Base-by-base conservation (phyloP, 2,888 invertebrate genomes). In the Geophilus truncorum region DNA sequence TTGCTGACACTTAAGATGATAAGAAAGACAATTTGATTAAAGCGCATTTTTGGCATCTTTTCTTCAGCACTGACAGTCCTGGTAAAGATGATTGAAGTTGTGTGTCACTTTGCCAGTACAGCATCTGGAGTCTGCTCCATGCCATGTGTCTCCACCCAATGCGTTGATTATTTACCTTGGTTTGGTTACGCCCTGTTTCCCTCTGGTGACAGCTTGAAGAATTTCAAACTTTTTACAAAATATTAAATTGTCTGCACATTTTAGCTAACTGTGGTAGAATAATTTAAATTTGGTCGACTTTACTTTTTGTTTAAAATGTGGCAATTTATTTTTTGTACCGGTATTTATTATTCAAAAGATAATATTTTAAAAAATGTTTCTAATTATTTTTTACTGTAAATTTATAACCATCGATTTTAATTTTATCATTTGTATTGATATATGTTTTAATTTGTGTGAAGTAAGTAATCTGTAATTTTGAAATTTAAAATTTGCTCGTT, bases 101-200 rank as follows among this genome's bases (percentile, higher is more conserved):
- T 51, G 18, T 51, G 51, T 51, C 70, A 70, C 25, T 70, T 23
- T 25, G 70, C 28, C 70, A 23, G 45, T 45, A 45, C 45, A 45
- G 70, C 70, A 70, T 70, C 70, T 70, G 70, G 70, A 15, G 70
- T 70, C 70, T 70, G 70, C 70, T 70, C 70, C 70, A 70, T 28
- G 70, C 70, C 70, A 70, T 70, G 70, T 70, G 70, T 70, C 70
- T 70, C 51, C 70, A 28, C 70, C 70, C 70, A 62, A 62, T 62
- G 62, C 62, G 25, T 70, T 70, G 70, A 70, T 70, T 70, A 70
- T 70, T 70, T 70, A 70, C 70, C 28, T 28, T 23, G 28, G 28
- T 51, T 51, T 51, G 51, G 51, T 18, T 70, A 70, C 70, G 70
- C 70, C 70, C 70, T 70, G 70, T 70, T 70, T 70, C 70, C 70